Evolutionary conservation across 2,888 invertebrate species (phyloP).

Genomic region (Caenorhabditis sp.): DNA sequence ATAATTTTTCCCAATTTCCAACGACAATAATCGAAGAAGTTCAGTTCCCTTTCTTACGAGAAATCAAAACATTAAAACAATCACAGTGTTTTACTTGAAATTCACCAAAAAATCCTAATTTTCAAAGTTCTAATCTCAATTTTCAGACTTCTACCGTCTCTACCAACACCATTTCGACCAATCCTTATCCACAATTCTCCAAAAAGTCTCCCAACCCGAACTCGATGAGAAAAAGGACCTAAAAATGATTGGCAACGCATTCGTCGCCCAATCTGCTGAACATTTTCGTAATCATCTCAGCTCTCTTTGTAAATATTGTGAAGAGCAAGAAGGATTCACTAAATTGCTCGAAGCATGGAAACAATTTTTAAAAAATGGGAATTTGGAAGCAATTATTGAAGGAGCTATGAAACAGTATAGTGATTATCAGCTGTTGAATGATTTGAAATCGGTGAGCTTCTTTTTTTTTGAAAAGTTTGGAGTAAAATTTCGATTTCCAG

Average conservation of each 20-base stretch:
- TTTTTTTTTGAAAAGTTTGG: not conserved
- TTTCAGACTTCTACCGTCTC: constrained; percentile 40
- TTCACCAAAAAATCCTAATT: not conserved
- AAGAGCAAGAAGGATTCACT: constrained; percentile 27
- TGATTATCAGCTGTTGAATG: constrained; percentile 23
- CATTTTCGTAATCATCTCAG: constrained; percentile 33
- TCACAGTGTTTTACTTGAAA: too few relatives aligned
- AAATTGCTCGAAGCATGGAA: constrained; percentile 38
- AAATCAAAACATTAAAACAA: too few relatives aligned
- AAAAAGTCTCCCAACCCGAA: constrained; percentile 6
- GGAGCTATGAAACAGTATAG: constrained; percentile 15
- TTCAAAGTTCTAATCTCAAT: too few relatives aligned
- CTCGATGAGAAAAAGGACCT: constrained; percentile 17
- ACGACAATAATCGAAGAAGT: too few relatives aligned
- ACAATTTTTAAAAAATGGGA: constrained; percentile 29
- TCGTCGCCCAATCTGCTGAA: constrained; percentile 21
- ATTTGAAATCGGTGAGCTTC: constrained; percentile 23
- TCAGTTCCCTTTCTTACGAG: too few relatives aligned
- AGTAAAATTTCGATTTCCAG: constrained; percentile 6
- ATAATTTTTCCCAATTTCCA: too few relatives aligned
- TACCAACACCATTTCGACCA: constrained; percentile 44
- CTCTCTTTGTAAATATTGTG: constrained; percentile 39
- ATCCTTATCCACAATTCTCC: constrained; percentile 11
- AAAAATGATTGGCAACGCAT: constrained; percentile 26
- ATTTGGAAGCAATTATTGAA: constrained; percentile 18